These are phyloP conservation scores for Mesembrinibis cayennensis DNA, from an alignment of 2,113 vertebrate species.

Conservation along the genomic window DNA sequence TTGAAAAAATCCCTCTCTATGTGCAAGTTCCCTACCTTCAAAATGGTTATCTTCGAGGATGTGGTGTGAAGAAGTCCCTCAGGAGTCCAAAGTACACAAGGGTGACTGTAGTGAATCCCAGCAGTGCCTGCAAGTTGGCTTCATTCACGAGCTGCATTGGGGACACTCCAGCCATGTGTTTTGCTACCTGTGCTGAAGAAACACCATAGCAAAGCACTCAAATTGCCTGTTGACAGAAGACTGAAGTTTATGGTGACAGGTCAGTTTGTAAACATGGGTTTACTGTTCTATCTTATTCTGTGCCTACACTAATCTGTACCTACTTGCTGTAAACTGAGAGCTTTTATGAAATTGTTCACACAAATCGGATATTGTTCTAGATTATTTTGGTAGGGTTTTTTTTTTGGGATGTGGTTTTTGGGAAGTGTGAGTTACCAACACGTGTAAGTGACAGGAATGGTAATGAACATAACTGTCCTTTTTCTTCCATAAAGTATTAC, in stretches of 20 bases:
- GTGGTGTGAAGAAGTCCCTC: neutral
- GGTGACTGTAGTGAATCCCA: neutral
- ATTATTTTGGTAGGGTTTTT: neutral
- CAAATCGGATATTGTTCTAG: neutral
- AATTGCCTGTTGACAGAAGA: neutral
- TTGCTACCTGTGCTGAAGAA: neutral
- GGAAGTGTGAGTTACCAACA: neutral
- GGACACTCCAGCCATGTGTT: neutral
- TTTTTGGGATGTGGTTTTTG: neutral
- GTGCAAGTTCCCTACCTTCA: neutral
- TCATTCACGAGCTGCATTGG: neutral
- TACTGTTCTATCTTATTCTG: neutral
- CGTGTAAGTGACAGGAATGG: neutral
- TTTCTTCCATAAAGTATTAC: neutral
- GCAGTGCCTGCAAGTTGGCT: neutral
- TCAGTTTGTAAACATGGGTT: neutral
- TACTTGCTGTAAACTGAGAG: neutral
- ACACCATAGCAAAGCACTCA: neutral
- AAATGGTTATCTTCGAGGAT: neutral
- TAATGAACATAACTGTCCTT: neutral
- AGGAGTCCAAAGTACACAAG: neutral
- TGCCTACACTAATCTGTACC: neutral
- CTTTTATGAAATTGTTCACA: neutral
- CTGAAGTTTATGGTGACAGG: neutral
- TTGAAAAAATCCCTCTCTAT: neutral